Base-by-base conservation (phyloP, 2,888 invertebrate species). In the Tetanocera ferruginea region DNA sequence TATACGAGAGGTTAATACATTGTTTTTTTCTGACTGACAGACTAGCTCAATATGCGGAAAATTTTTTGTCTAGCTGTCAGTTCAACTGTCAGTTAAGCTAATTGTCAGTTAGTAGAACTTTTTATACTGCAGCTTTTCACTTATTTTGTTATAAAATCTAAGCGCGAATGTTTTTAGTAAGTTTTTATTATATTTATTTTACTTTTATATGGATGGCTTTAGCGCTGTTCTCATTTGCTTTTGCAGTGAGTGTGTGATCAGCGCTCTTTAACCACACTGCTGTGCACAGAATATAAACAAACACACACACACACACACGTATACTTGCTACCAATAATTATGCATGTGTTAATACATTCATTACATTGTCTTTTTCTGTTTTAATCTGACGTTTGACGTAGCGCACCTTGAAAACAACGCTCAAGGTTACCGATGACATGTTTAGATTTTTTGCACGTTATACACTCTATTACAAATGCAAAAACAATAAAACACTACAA, bases 341-440 rank as follows among this genome's bases (percentile, higher is more conserved):
- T 34, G 6, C 77, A 70, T 76, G 74, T 70, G 69, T 57, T 34
- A 51, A 67, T 72, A 28, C 66, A 71, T 76, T 72, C 75, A 64
- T 70, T 75, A 69, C 34, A 49, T 75, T 78, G 69, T 37, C 55
- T 78, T 11, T 73, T 71, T 31, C 74, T 74, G 64, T 69, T 67
- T 64, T 28, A 52, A 51, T 66, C 80, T 81, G 82, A 80, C 82
- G 81, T 80, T 85, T 85, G 83, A 83, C 81, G 83, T 82, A 55
- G 82, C 81, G 82, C 84, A 86, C 87, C 87, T 86, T 87, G 86
- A 87, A 87, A 85, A 85, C 83, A 83, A 82, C 83, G 82, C 83
- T 82, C 87, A 87, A 87, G 87, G 87, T 86, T 87, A 83, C 82
- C 72, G 76, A 70, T 79, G 70, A 66, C 57, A 43, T 37, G 55